Evolutionary conservation across 2,113 vertebrate species (phyloP).

Genomic region (Nannospalax galili): DNA sequence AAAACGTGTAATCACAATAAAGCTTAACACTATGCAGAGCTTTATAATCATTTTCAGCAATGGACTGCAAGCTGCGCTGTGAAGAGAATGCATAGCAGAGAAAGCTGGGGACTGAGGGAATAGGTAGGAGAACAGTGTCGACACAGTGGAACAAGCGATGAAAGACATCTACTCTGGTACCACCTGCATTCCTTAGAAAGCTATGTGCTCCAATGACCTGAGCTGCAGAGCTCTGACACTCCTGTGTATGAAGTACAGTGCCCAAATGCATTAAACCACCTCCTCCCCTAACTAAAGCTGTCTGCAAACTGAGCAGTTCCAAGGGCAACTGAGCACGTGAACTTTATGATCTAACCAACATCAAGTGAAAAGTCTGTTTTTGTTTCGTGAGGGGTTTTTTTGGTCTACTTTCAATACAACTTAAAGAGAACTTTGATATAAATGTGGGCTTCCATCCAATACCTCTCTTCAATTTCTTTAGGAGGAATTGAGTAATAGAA

Average conservation of each 20-base stretch:
- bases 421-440: conserved; percentile 71
- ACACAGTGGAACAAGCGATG: conserved; percentile 68
- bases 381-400: background rate
- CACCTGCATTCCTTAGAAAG: background rate
- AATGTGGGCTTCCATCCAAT: conserved; percentile 73
- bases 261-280: conserved; percentile 70
- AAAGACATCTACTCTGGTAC: conserved; percentile 7
- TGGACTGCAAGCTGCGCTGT: conserved; percentile 81
- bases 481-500: conserved; percentile 64
- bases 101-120: conserved; percentile 68
- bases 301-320: conserved; percentile 75
- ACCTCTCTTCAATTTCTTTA: conserved; percentile 42
- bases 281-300: conserved; percentile 50
- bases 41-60: conserved; percentile 77
- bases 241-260: conserved; percentile 28
- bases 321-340: conserved; percentile 75
- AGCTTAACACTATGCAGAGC: conserved; percentile 80
- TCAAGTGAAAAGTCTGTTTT: conserved; percentile 39
- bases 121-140: conserved; percentile 69
- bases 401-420: conserved; percentile 71
- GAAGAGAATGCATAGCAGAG: conserved; percentile 81
- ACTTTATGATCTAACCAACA: conserved; percentile 71
- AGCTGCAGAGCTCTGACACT: conserved; percentile 56
- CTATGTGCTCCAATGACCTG: conserved; percentile 62
- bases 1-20: conserved; percentile 64